Conservation (phyloP, 2,888 invertebrate genomes). For the Cetonia aurata region DNA sequence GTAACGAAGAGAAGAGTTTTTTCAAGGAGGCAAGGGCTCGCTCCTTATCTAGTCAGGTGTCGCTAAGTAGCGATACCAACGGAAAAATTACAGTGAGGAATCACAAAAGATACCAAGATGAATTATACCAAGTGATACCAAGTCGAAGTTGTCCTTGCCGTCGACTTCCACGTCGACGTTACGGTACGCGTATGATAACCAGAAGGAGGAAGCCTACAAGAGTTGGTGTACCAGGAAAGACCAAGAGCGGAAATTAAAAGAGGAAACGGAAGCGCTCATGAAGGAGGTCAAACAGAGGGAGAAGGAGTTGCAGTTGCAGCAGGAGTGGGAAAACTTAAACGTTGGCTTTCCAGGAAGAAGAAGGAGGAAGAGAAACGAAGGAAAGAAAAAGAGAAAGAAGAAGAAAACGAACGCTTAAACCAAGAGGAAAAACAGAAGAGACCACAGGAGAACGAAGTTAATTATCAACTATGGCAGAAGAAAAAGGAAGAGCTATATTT, state of each 20-base stretch:
- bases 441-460: conserved; percentile 58
- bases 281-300: conserved; percentile 61
- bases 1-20: conserved; percentile 27
- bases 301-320: conserved; percentile 60
- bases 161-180: conserved; percentile 47
- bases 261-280: conserved; percentile 56
- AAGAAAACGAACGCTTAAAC: conserved; percentile 57
- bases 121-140: no score
- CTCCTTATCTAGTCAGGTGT: conserved; percentile 33
- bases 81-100: conserved; percentile 45
- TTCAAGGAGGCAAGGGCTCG: conserved; percentile 17
- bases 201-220: conserved; percentile 68
- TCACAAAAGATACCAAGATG: conserved; percentile 44
- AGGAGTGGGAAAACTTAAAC: conserved; percentile 65
- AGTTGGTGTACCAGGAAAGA: conserved; percentile 69
- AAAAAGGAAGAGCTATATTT: conserved; percentile 73
- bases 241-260: conserved; percentile 58
- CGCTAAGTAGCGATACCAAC: conserved; percentile 40
- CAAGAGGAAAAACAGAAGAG: conserved; percentile 61
- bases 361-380: conserved; percentile 65
- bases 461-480: conserved; percentile 68
- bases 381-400: conserved; percentile 60
- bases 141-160: conserved; percentile 49
- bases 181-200: conserved; percentile 57
- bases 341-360: conserved; percentile 61